A percentile compares a stretch with the other conserved stretches of the same genome.
phyloP scores from a whole-genome alignment of 2,113 vertebrate genomes.

The Vulpes ferrilata region DNA sequence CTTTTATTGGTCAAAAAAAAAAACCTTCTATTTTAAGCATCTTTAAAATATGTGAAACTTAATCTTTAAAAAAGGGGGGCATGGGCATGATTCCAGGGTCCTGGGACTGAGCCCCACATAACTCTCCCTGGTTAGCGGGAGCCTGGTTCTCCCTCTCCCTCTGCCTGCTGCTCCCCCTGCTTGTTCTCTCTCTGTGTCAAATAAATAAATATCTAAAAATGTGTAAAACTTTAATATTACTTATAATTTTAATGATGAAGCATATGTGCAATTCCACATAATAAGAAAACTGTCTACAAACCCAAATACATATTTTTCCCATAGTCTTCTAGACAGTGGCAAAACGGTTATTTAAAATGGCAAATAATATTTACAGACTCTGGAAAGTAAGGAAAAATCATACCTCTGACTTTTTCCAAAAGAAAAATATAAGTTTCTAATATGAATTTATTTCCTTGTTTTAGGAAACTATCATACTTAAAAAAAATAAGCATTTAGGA shows the following conservation, averaged over 20 bases:
- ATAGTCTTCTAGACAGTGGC: background rate
- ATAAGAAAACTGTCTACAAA: background rate
- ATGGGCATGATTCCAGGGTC: too few species aligned
- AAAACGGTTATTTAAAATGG: background rate
- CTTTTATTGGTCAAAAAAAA: background rate
- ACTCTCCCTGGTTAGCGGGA: too few species aligned
- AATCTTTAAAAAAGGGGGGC: too few species aligned
- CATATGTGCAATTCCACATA: background rate
- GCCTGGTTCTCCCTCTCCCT: too few species aligned
- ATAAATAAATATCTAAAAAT: too few species aligned
- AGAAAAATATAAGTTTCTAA: background rate
- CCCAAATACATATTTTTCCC: background rate
- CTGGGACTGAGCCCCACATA: too few species aligned
- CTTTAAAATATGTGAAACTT: background rate
- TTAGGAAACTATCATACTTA: background rate
- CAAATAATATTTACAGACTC: background rate
- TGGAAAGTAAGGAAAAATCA: background rate
- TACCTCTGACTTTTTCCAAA: background rate
- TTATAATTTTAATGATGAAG: conserved; percentile 23
- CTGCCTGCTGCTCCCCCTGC: too few species aligned
- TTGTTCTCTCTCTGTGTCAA: too few species aligned
- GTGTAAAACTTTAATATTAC: background rate
- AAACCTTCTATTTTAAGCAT: background rate
- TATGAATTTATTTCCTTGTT: background rate
- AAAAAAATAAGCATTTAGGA: background rate